phyloP scores from a whole-genome alignment of 2,797 vertebrate species.

The Lepus oiostolus region DNA sequence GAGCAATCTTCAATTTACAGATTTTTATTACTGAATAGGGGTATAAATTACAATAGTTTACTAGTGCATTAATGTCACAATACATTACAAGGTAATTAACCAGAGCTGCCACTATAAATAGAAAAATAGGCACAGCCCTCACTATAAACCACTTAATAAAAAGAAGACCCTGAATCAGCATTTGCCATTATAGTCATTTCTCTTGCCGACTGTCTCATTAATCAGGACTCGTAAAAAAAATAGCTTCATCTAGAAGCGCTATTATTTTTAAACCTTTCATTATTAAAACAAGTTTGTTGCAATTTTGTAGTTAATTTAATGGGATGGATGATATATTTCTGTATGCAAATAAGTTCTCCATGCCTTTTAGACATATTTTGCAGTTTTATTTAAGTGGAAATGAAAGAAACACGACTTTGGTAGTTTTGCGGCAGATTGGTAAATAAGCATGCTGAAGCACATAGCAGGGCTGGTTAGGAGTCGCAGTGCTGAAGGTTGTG shows the following conservation, averaged over 20 bases:
- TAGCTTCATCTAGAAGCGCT: constrained; percentile 58
- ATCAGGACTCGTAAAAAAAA: constrained; percentile 73
- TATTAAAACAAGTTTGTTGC: constrained; percentile 60
- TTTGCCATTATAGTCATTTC: constrained; percentile 77
- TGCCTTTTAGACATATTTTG: constrained; percentile 51
- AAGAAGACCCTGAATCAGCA: constrained; percentile 86
- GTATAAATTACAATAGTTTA: constrained; percentile 88
- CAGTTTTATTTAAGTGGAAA: constrained; percentile 41
- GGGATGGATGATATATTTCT: constrained; percentile 66
- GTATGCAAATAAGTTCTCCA: constrained; percentile 36
- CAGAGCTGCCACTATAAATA: constrained; percentile 85
- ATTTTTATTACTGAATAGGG: constrained; percentile 79
- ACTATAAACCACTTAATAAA: constrained; percentile 86
- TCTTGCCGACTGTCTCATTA: constrained; percentile 75
- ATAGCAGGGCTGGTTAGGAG: neutral
- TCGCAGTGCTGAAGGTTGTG: neutral
- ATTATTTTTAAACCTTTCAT: constrained; percentile 82
- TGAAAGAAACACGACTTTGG: neutral
- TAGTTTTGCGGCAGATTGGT: constrained; percentile 49
- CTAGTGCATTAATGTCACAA: constrained; percentile 88
- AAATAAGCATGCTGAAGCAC: neutral
- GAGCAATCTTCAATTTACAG: constrained; percentile 85
- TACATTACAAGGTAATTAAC: constrained; percentile 89
- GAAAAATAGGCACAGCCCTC: constrained; percentile 83
- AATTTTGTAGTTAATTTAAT: constrained; percentile 70